These are phyloP conservation scores for Epiblema foenella DNA, from an alignment of 2,888 invertebrate species.

Conservation along the genomic window DNA sequence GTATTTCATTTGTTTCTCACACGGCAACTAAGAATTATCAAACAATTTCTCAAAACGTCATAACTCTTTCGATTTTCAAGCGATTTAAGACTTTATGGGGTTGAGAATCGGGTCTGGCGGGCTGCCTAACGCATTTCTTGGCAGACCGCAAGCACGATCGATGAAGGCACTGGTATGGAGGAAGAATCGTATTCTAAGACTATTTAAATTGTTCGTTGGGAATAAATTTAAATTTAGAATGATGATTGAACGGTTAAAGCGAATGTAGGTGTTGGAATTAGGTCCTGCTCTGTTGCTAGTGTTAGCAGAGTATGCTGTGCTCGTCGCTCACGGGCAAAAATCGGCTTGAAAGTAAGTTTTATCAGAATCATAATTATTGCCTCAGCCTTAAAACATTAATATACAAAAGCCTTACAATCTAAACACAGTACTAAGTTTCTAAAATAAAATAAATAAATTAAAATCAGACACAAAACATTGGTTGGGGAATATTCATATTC, in stretches of 20 bases:
- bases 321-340: no score
- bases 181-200: background rate
- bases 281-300: no score
- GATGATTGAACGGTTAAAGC: background rate
- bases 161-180: background rate
- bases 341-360: no score
- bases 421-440: no score
- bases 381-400: no score
- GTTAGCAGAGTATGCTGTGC: no score
- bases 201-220: background rate
- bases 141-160: conserved; percentile 3
- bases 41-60: background rate
- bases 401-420: no score
- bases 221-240: background rate
- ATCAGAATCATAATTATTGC: no score
- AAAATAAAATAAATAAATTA: no score
- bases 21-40: background rate
- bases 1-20: background rate
- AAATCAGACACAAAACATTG: no score
- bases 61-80: background rate
- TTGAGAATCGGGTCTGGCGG: background rate
- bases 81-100: background rate
- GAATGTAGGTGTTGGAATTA: no score
- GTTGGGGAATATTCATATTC: no score
- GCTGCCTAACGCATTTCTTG: conserved; percentile 11